These are phyloP conservation scores for Montipora efflorescens DNA, from an alignment of 64 coral and sea anemone genomes.

Conservation along the genomic window DNA sequence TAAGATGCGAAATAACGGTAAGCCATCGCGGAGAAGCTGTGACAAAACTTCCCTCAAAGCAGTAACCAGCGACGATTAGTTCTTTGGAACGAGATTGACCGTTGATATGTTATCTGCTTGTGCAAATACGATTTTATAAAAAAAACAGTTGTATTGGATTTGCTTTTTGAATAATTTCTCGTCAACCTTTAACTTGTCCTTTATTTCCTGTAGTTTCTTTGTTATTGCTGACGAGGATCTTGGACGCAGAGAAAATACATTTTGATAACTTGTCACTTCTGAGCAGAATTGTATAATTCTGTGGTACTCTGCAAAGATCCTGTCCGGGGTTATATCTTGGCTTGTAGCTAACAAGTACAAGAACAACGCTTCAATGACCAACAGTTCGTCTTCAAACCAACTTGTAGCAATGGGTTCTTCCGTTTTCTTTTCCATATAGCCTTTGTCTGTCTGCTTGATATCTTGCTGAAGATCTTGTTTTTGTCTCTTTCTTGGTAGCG, in stretches of 20 bases:
- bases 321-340: neutral
- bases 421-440: slow-evolving; percentile 16
- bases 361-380: neutral
- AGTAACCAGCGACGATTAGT: neutral
- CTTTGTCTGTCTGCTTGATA: neutral
- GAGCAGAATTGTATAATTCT: neutral
- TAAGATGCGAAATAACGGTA: slow-evolving; percentile 9
- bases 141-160: slow-evolving; percentile 26
- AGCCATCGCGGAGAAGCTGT: neutral
- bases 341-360: slow-evolving; percentile 7
- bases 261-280: slow-evolving; percentile 17
- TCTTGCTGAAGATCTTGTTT: too few relatives aligned
- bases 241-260: slow-evolving; percentile 20
- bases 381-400: slow-evolving; percentile 32
- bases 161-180: slow-evolving; percentile 31
- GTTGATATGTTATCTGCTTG: slow-evolving; percentile 8
- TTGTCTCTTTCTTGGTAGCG: too few relatives aligned
- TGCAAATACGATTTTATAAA: slow-evolving; percentile 32
- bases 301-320: slow-evolving; percentile 22
- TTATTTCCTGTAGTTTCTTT: slow-evolving; percentile 31
- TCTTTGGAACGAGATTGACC: slow-evolving; percentile 18
- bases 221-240: slow-evolving; percentile 11
- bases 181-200: slow-evolving; percentile 9
- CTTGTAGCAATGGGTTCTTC: slow-evolving; percentile 28
- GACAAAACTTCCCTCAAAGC: slow-evolving; percentile 13